Evolutionary conservation across 2,797 vertebrate genomes (phyloP), one percentile per base, ranked within the genome.

Genomic region (Ctenopoma multispine): DNA sequence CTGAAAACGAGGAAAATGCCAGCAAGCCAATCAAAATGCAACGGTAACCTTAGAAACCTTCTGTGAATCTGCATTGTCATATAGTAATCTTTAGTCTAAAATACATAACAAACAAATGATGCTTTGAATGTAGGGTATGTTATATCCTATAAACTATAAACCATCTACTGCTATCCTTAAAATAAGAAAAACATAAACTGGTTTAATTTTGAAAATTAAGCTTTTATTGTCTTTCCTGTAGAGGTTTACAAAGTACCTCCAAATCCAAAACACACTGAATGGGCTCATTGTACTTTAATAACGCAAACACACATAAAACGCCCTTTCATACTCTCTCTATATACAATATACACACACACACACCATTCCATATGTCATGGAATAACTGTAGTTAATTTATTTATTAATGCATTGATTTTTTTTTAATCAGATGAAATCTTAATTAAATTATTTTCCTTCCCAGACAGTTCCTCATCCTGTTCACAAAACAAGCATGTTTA

Each of bases 401-500:
- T 20, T 7, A 0, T 20, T 38, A 20, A 29, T 63, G 56, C 51
- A 59, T 63, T 63, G 44, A 54, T 23, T 55, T 41, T 41, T 41
- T 14, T 14, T 2, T 2, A 56, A 56, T 10, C 29, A 47, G 43
- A 54, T 75, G 17, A 13, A 71, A 66, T 65, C 14, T 38, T 64
- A 14, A 75, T 65, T 3, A 6, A 51, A 63, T 31, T 47, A n/a
- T 56, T 53, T 69, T 57, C 24, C 34, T 69, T 54, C 53, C 20
- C 7, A 62, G 47, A 47, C 21, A 69, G 59, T 48, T 43, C 58
- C 36, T 2, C 34, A 15, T 61, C 29, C 29, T 74, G 27, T 48
- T 66, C 15, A 61, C 53, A 62, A 63, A 68, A 68, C 75, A 7
- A 51, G 8, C 34, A 27, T 69, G 63, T 72, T n/a, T 61, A 4